Base-by-base conservation (phyloP, 2,888 invertebrate genomes). In the Drosophila falleni region DNA sequence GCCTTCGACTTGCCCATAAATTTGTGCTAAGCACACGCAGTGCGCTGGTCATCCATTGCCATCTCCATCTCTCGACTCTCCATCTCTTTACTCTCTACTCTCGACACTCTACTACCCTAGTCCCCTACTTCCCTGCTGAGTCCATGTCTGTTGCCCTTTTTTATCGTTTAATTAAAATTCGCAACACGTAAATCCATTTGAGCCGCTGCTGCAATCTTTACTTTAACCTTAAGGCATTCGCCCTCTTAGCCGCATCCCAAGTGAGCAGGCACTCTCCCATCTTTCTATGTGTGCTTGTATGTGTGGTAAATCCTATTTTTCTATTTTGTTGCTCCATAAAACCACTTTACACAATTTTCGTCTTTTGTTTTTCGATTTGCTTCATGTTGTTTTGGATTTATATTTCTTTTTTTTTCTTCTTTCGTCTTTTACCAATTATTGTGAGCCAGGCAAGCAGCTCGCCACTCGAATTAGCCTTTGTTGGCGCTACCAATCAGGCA, bases 111-210 rank as follows among this genome's bases (percentile, higher is more conserved):
- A 6, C 50, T 19, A 0, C 35, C 37, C 42, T 42, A 6, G 9
- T 5, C 10, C 15, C 33, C 42, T 42, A 6, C 13, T 5, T 10
- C 15, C 33, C 10, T 13, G 37, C 29, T 55, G 53, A 19, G 33
- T 41, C 47, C 60, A 69, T 69, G 81, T 76, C 81, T 80, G 81
- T 50, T 81, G 78, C 63, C 73, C 81, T 80, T 87, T 87, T 89
- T 88, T 89, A 89, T 83, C 89, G 87, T 90, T 90, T 89, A 89
- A 89, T 89, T 89, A 89, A 89, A 89, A 89, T 89, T 89, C 90
- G 83, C 90, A 89, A 90, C 88, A 89, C 88, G 88, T 89, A 90
- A 85, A 85, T 89, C 85, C 90, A 88, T 89, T 89, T 89, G 89
- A 87, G 86, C 89, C 86, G 80, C 86, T 80, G 85, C 86, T 89